Base-by-base conservation (phyloP, 2,888 invertebrate species). In the Bugulina stolonifera region DNA sequence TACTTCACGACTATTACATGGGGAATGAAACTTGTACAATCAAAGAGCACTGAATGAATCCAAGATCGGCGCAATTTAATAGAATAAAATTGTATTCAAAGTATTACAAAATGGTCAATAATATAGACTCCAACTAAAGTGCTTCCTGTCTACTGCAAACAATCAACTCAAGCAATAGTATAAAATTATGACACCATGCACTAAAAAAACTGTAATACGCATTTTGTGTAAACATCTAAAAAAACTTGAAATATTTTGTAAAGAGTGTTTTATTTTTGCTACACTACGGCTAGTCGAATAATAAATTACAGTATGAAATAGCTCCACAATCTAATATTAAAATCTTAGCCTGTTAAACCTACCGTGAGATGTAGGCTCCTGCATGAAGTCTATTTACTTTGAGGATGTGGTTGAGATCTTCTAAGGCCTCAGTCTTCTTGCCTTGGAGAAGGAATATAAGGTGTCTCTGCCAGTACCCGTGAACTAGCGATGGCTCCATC, bases 381-480 rank as follows among this genome's bases (percentile, higher is more conserved):
- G 80, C 76, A 74, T 84, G 81, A 1, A 73, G 76, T 74, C 80
- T 81, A 76, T 81, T 82, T 72, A 79, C 77, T 74, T 81, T 81
- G 43, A 83, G 76, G 71, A 84, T 79, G 71, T 78, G 80, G 69
- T 80, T 81, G 25, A 84, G 79, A 73, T 84, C 83, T 25, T 83
- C 82, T n/a, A 83, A 75, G 0, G 84, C 84, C 25, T 77, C 78
- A 25, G 79, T 75, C 72, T 78, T 79, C 72, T 81, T 80, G 73
- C 81, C 82, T 72, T 80, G 81, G 43, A 84, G 76, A n/a, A 84
- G 73, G 72, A 77, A 80, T 57, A 84, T 74, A 27, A 84, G 76
- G 76, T 84, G 84, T 1, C 84, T 76, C 75, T 84, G 84, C 84
- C 84, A 84, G 77, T 84, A 84, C 0, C 83, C 84, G 76, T 84